A percentile compares a stretch with the other conserved stretches of the same genome.
These are phyloP conservation scores for Kuschelorhynchus macadamiae DNA, from an alignment of 2,888 invertebrate genomes.

Conservation along the genomic window DNA sequence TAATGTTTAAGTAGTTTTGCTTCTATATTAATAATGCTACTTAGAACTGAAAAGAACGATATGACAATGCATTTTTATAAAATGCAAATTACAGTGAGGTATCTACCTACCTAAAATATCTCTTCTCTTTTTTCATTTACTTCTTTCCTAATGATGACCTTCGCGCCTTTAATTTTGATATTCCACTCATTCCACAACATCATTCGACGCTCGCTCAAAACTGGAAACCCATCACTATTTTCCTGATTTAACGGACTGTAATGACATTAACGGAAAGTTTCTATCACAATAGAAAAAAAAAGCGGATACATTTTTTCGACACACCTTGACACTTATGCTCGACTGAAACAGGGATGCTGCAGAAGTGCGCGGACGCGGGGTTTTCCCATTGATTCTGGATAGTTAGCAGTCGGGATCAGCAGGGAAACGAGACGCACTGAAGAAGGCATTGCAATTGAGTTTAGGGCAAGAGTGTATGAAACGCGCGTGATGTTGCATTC, in stretches of 20 bases:
- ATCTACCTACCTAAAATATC: conserved; percentile 7
- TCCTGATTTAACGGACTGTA: not conserved
- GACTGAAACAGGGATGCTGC: conserved; percentile 48
- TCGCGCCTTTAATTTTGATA: conserved; percentile 27
- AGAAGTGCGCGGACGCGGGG: conserved; percentile 63
- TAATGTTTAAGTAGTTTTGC: too few species aligned
- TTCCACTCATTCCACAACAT: conserved; percentile 9
- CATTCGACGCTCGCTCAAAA: not conserved
- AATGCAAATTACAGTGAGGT: not conserved
- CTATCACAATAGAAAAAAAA: conserved; percentile 18
- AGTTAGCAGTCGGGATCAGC: conserved; percentile 22
- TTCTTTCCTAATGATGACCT: conserved; percentile 36
- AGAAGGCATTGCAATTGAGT: too few species aligned
- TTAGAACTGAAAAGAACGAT: too few species aligned
- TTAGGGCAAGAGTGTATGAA: too few species aligned
- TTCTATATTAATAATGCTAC: too few species aligned
- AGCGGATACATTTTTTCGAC: conserved; percentile 31
- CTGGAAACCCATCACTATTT: not conserved
- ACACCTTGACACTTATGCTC: conserved; percentile 30
- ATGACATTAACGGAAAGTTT: conserved; percentile 3
- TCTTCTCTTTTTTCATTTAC: conserved; percentile 19
- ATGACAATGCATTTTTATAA: too few species aligned
- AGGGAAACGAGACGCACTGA: conserved; percentile 14
- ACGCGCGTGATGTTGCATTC: too few species aligned
- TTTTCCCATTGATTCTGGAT: conserved; percentile 64